phyloP scores from a whole-genome alignment of 2,113 vertebrate species.

The Etheostoma spectabile region DNA sequence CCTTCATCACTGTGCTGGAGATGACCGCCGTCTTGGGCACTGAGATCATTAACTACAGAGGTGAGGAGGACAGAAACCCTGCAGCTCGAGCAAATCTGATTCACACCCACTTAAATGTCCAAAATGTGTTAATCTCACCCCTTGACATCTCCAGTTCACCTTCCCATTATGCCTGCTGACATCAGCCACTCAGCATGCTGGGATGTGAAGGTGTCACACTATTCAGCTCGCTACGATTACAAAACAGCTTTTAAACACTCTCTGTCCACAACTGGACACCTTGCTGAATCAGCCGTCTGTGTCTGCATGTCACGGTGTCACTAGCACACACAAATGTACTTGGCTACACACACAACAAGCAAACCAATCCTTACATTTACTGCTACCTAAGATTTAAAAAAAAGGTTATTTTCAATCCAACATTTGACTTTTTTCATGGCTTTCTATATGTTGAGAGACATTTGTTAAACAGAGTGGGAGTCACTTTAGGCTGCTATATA shows the following conservation, averaged over 20 bases:
- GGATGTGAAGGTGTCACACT: conserved; percentile 22
- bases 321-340: conserved; percentile 2
- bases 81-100: not conserved
- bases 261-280: conserved; percentile 27
- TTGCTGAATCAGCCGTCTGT: conserved; percentile 60
- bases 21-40: conserved; percentile 98
- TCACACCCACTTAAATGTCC: not conserved
- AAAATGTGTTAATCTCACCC: not conserved
- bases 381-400: no score
- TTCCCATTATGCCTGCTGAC: conserved; percentile 9
- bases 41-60: conserved; percentile 99
- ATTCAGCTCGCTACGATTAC: conserved; percentile 31
- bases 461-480: not conserved
- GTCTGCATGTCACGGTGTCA: conserved; percentile 29
- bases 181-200: conserved; percentile 23
- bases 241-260: conserved; percentile 34
- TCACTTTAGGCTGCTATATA: not conserved
- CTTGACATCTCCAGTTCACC: not conserved
- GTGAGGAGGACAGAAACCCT: conserved; percentile 73
- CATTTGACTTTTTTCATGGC: not conserved
- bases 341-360: conserved; percentile 8
- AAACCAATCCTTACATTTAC: not conserved
- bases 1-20: conserved; percentile 99
- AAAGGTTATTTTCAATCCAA: not conserved
- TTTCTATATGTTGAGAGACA: not conserved